Percentiles rank a stretch among this genome's conserved stretches.
Conservation (phyloP, 2,888 invertebrate genomes). For the Neoitamus cyanurus region DNA sequence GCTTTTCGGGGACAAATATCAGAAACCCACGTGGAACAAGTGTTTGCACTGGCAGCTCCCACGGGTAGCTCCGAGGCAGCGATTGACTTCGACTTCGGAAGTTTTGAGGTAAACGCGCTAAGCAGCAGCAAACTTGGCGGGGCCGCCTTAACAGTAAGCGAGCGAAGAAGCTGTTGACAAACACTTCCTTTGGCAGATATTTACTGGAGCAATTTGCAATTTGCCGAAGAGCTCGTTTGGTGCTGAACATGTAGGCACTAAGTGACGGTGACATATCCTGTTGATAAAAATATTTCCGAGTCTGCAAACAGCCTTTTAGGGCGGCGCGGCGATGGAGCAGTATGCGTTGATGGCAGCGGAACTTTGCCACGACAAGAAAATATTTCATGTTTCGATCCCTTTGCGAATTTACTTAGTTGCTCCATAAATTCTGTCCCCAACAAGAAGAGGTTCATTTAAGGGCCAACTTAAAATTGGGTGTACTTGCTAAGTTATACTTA, state of each 20-base stretch:
- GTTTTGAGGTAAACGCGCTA: slow-evolving; percentile 33
- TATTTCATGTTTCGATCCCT: background rate
- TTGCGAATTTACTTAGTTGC: background rate
- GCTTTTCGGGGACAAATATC: slow-evolving; percentile 43
- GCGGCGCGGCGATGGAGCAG: background rate
- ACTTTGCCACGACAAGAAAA: background rate
- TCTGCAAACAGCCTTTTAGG: slow-evolving; percentile 9
- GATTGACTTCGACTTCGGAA: slow-evolving; percentile 43
- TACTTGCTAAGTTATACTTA: background rate
- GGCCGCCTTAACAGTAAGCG: background rate
- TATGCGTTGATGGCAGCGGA: background rate
- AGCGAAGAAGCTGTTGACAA: slow-evolving; percentile 27
- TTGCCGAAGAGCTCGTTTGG: slow-evolving; percentile 43
- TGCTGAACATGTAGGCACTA: slow-evolving; percentile 31
- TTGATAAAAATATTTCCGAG: slow-evolving; percentile 43
- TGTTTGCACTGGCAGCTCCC: slow-evolving; percentile 42
- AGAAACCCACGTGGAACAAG: slow-evolving; percentile 40
- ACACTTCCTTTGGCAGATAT: slow-evolving; percentile 42
- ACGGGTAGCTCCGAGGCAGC: slow-evolving; percentile 21
- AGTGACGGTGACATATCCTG: slow-evolving; percentile 44
- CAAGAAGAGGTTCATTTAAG: background rate
- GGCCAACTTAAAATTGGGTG: background rate
- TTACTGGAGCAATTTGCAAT: slow-evolving; percentile 46
- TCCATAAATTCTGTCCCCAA: background rate
- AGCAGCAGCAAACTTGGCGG: background rate